phyloP scores from a whole-genome alignment of 2,113 vertebrate genomes.

The Malurus alboscapulatus region DNA sequence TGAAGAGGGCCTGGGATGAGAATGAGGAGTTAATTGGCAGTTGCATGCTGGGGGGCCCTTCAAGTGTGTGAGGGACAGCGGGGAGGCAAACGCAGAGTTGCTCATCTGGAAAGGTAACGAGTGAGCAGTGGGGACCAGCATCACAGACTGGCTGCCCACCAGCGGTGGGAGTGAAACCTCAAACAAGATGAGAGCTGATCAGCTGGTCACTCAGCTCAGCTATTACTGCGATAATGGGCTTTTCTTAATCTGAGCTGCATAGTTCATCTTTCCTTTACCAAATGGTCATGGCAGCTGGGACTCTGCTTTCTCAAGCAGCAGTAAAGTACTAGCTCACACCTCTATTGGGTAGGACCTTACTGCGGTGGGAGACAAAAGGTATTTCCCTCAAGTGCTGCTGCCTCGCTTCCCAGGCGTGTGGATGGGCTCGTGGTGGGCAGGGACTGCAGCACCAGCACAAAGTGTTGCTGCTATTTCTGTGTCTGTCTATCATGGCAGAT shows the following conservation, averaged over 20 bases:
- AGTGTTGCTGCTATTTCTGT: slow-evolving; percentile 2
- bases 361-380: background rate
- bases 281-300: background rate
- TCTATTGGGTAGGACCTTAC: background rate
- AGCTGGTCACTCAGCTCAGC: background rate
- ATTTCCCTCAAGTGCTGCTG: background rate
- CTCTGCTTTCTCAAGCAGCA: background rate
- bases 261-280: background rate
- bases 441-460: background rate
- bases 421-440: background rate
- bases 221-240: background rate
- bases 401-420: background rate
- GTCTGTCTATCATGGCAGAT: background rate
- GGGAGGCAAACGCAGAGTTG: background rate
- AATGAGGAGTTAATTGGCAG: slow-evolving; percentile 17
- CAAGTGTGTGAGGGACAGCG: background rate
- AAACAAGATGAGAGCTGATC: background rate
- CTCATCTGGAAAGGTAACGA: background rate
- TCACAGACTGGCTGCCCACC: background rate
- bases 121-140: background rate
- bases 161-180: background rate
- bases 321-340: background rate
- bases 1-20: background rate
- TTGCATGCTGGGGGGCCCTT: background rate
- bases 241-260: background rate